These are phyloP conservation scores for Upupa epops DNA, from an alignment of 2,113 vertebrate species.

Conservation along the genomic window DNA sequence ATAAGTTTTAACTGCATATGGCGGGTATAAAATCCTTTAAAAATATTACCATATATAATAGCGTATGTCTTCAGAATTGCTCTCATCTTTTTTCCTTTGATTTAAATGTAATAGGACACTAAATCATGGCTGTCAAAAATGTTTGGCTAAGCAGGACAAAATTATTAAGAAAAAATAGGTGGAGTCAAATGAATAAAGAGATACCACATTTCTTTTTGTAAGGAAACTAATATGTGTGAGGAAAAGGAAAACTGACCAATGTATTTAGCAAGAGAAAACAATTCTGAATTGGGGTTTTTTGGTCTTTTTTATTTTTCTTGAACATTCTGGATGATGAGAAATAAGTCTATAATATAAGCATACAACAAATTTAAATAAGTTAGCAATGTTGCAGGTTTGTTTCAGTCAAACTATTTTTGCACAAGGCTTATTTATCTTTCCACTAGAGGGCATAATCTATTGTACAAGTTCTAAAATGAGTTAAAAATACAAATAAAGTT, in stretches of 20 bases:
- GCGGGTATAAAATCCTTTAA: not conserved
- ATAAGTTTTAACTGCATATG: not conserved
- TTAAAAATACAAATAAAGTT: not conserved
- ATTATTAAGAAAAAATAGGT: not conserved
- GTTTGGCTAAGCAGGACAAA: not conserved
- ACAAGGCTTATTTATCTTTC: not conserved
- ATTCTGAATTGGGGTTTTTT: too few relatives aligned
- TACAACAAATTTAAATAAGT: not conserved
- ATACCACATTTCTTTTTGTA: not conserved
- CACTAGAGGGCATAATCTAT: constrained; percentile 42
- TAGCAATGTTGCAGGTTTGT: not conserved
- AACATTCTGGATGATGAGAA: not conserved
- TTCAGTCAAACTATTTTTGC: not conserved
- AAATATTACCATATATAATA: not conserved
- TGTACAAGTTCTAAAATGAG: not conserved
- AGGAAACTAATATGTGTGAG: not conserved
- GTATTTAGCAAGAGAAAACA: not conserved
- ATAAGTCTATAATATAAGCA: not conserved
- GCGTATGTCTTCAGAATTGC: not conserved
- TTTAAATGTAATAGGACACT: not conserved
- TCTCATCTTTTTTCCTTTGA: not conserved
- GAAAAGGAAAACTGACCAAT: not conserved
- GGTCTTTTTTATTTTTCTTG: too few relatives aligned
- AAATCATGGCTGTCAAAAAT: not conserved
- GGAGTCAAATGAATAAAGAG: not conserved